These are phyloP conservation scores for Rhynchopsitta pachyrhyncha DNA, from an alignment of 2,113 vertebrate species.

Conservation along the genomic window DNA sequence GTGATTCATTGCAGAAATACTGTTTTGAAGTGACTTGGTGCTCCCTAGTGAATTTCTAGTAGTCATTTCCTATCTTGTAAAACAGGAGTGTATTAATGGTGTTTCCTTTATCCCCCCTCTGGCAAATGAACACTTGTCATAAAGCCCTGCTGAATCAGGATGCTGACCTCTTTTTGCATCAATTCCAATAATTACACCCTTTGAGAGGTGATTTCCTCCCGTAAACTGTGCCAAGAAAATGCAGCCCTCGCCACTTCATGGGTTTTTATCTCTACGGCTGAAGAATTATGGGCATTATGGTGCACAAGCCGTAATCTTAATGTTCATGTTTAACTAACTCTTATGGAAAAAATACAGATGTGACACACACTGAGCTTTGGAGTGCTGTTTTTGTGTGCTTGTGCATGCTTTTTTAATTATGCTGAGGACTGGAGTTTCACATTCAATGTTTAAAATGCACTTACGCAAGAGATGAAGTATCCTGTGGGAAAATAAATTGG, in stretches of 20 bases:
- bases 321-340: not conserved
- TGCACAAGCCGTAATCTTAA: not conserved
- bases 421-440: not conserved
- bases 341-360: not conserved
- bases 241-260: not conserved
- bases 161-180: slow-evolving; percentile 46
- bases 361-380: not conserved
- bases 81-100: not conserved
- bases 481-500: not conserved
- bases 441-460: not conserved
- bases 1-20: slow-evolving; percentile 28
- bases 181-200: slow-evolving; percentile 17
- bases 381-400: not conserved
- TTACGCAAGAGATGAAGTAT: not conserved
- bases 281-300: not conserved
- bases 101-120: not conserved
- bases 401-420: not conserved
- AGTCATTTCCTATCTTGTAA: not conserved
- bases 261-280: not conserved
- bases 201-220: not conserved
- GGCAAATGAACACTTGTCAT: slow-evolving; percentile 26
- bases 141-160: slow-evolving; percentile 16
- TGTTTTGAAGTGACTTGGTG: not conserved
- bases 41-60: slow-evolving; percentile 36
- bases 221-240: not conserved